These are phyloP conservation scores for Psettodes erumei DNA, from an alignment of 2,113 vertebrate genomes.

Conservation along the genomic window DNA sequence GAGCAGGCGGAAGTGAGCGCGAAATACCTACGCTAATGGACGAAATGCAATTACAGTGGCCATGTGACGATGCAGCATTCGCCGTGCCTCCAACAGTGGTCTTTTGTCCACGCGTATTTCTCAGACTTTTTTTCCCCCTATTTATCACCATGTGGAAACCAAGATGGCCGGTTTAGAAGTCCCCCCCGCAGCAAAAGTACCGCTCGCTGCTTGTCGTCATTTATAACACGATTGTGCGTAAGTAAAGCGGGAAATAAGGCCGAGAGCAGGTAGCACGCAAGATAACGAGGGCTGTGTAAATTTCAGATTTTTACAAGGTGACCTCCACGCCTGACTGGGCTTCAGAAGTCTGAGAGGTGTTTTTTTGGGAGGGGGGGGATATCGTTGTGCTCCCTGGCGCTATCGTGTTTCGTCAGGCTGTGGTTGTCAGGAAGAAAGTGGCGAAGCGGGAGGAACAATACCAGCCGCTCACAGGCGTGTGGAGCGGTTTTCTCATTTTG, in stretches of 20 bases:
- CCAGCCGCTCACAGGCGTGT: slow-evolving; percentile 44
- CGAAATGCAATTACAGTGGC: slow-evolving; percentile 66
- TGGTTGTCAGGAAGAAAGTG: slow-evolving; percentile 49
- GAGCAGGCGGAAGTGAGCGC: slow-evolving; percentile 29
- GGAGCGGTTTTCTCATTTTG: slow-evolving; percentile 32
- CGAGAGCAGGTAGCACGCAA: neutral
- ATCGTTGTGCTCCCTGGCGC: slow-evolving; percentile 10
- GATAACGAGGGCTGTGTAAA: slow-evolving; percentile 8
- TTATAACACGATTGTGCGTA: no score
- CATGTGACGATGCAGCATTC: slow-evolving; percentile 73
- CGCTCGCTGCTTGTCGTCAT: no score
- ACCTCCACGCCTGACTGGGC: slow-evolving; percentile 50
- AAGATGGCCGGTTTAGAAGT: neutral
- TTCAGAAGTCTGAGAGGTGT: slow-evolving; percentile 17
- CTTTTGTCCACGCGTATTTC: slow-evolving; percentile 45
- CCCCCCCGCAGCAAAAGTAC: neutral
- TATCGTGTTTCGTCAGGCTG: slow-evolving; percentile 51
- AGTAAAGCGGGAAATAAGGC: neutral
- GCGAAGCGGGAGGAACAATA: slow-evolving; percentile 45
- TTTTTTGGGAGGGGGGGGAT: no score
- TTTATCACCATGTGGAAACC: neutral
- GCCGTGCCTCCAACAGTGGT: slow-evolving; percentile 52
- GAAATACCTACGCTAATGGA: slow-evolving; percentile 54
- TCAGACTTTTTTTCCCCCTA: neutral
- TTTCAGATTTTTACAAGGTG: slow-evolving; percentile 48